Evolutionary conservation across 2,888 invertebrate genomes (phyloP).

Genomic region (Coleophora flavipennella): DNA sequence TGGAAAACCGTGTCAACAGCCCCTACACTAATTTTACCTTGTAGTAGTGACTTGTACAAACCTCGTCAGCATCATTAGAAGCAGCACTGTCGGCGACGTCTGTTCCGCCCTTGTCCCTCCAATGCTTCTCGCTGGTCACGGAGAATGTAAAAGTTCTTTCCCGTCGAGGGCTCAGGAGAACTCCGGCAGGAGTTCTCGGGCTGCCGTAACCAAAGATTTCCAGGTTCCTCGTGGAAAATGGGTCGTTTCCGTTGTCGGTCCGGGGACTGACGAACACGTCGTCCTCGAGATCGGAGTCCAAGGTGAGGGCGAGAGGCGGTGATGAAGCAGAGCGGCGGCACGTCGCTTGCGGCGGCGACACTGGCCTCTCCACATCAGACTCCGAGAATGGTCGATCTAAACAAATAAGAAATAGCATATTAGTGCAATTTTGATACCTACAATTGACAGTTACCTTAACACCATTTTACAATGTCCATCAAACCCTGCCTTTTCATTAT

Average conservation of each 20-base stretch:
- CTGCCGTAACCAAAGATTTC: constrained; percentile 58
- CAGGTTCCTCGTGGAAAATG: constrained; percentile 51
- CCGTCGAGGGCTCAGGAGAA: constrained; percentile 51
- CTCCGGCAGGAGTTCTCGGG: constrained; percentile 55
- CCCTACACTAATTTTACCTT: no score
- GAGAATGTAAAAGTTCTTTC: constrained; percentile 58
- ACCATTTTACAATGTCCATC: not conserved
- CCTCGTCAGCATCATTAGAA: constrained; percentile 43
- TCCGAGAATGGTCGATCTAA: constrained; percentile 64
- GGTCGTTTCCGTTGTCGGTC: constrained; percentile 48
- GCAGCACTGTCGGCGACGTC: constrained; percentile 48
- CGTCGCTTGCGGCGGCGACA: constrained; percentile 29
- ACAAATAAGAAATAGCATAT: constrained; percentile 15
- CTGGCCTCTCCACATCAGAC: constrained; percentile 44
- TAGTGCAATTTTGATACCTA: not conserved
- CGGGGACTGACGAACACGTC: constrained; percentile 59
- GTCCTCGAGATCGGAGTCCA: constrained; percentile 59
- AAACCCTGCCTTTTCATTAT: not conserved
- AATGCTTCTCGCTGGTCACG: constrained; percentile 58
- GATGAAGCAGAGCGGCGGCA: constrained; percentile 54
- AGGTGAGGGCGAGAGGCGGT: constrained; percentile 46
- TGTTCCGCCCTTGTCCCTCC: constrained; percentile 64
- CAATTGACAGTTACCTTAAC: not conserved
- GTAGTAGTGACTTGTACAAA: constrained; percentile 19
- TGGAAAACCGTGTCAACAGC: no score